Evolutionary conservation across 2,113 vertebrate genomes (phyloP).

Genomic region (Silurus meridionalis): DNA sequence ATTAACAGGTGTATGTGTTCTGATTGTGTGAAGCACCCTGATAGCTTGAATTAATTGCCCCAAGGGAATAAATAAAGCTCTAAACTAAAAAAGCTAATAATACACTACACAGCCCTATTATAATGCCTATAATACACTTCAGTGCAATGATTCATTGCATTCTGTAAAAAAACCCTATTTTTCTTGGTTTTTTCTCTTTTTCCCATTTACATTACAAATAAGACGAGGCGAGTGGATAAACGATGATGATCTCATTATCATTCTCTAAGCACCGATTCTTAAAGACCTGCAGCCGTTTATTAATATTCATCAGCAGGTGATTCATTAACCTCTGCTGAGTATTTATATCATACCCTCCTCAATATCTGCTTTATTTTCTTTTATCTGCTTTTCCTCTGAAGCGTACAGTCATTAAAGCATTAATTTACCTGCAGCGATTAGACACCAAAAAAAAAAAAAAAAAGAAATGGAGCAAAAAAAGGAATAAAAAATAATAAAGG

Average conservation of each 20-base stretch:
- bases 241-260: neutral
- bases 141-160: neutral
- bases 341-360: neutral
- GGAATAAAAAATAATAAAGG: neutral
- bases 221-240: neutral
- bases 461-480: neutral
- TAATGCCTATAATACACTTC: neutral
- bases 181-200: neutral
- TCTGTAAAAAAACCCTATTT: neutral
- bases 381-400: neutral
- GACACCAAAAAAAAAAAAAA: neutral
- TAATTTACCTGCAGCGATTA: neutral
- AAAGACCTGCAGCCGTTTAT: neutral
- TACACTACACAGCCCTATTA: no score
- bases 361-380: neutral
- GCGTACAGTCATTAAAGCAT: neutral
- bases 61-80: no score
- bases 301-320: constrained; percentile 16
- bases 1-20: no score
- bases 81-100: no score
- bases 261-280: neutral
- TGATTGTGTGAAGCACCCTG: no score
- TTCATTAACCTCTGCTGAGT: neutral
- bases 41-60: no score
- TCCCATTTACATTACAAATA: neutral